These are phyloP conservation scores for Diachasma alloeum DNA, from an alignment of 1,140 invertebrate genomes.

Conservation along the genomic window DNA sequence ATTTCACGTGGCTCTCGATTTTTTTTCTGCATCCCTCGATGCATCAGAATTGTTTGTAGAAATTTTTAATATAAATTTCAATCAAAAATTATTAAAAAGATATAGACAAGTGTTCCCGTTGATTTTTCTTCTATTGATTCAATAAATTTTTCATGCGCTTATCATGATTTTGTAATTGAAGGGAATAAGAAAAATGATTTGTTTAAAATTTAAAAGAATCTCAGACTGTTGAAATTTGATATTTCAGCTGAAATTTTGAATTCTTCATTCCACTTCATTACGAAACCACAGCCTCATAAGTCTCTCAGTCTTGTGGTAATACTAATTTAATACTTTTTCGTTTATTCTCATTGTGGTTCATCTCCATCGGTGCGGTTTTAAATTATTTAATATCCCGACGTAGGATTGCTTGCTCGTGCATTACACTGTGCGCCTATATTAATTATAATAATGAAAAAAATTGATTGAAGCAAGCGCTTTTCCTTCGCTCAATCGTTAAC, in stretches of 20 bases:
- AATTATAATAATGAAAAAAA: not conserved
- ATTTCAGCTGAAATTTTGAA: no score
- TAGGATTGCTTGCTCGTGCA: not conserved
- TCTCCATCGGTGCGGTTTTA: conserved; percentile 43
- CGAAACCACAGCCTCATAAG: no score
- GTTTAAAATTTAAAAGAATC: not conserved
- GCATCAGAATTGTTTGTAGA: not conserved
- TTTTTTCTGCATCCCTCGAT: not conserved
- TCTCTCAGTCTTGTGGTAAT: conserved; percentile 56
- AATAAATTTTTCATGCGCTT: not conserved
- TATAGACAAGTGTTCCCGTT: not conserved
- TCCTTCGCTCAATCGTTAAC: not conserved
- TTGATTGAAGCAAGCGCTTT: not conserved
- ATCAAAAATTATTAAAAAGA: not conserved
- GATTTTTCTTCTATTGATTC: conserved; percentile 14
- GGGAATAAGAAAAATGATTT: not conserved
- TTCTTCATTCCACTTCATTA: no score
- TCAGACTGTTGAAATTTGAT: no score
- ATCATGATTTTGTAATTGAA: not conserved
- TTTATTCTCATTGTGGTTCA: conserved; percentile 41
- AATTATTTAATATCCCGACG: not conserved
- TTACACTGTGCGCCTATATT: not conserved
- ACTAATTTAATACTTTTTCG: conserved; percentile 55
- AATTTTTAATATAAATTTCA: not conserved
- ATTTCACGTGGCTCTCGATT: conserved; percentile 28